Conservation (phyloP, 2,797 vertebrate genomes). For the Glossophaga mutica region DNA sequence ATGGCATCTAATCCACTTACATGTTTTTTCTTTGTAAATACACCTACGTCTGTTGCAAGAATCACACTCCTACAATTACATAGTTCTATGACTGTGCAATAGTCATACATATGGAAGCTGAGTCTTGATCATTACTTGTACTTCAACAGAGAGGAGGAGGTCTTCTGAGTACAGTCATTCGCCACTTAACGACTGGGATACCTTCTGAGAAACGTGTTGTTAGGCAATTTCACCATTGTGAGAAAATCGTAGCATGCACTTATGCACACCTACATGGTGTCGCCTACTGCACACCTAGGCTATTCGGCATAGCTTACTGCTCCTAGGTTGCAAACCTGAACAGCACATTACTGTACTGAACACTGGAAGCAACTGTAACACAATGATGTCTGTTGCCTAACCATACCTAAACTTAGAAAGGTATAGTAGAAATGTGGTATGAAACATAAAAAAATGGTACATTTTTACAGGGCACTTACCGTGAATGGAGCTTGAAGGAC, state of each 20-base stretch:
- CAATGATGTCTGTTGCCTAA: not conserved
- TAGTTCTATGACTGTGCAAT: not conserved
- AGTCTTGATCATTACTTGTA: not conserved
- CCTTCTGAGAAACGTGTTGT: not conserved
- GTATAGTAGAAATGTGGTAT: not conserved
- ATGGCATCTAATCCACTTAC: not conserved
- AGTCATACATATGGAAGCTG: not conserved
- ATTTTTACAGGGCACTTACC: no score
- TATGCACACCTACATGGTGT: not conserved
- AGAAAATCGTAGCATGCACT: not conserved
- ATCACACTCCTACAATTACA: not conserved
- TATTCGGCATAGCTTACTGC: not conserved
- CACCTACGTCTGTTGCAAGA: not conserved
- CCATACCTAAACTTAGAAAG: not conserved
- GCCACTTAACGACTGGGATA: not conserved
- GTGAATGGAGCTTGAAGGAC: not conserved
- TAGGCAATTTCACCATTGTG: not conserved
- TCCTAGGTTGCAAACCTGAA: not conserved
- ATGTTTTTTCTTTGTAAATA: slow-evolving; percentile 11
- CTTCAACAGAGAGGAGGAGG: not conserved
- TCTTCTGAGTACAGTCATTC: not conserved
- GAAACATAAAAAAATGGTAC: not conserved
- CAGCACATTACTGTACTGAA: not conserved
- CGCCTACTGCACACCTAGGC: no score
- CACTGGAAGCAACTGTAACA: not conserved